Conservation (phyloP, 2,797 vertebrate species). For the Trachops cirrhosus region DNA sequence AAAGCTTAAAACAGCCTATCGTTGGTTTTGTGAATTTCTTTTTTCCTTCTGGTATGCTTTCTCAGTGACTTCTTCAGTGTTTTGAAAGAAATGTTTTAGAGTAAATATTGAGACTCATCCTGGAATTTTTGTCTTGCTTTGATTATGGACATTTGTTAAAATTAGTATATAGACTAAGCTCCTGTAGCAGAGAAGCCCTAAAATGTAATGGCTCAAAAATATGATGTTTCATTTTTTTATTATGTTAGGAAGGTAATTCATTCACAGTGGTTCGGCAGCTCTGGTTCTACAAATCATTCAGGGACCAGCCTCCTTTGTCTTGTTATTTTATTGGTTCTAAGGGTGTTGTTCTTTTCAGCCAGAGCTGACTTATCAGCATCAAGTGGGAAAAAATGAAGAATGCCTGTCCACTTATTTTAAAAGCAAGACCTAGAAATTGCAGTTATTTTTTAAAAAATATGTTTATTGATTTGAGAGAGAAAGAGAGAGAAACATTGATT, state of each 20-base stretch:
- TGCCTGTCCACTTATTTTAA: not conserved
- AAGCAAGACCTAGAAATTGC: not conserved
- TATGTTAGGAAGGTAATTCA: not conserved
- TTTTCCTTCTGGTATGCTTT: not conserved
- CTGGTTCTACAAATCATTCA: not conserved
- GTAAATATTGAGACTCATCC: not conserved
- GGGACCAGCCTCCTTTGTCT: not conserved
- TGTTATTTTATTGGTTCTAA: not conserved
- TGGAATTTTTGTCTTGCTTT: slow-evolving; percentile 4
- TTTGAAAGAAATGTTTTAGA: slow-evolving; percentile 27
- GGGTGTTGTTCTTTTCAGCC: not conserved
- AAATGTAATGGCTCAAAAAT: not conserved
- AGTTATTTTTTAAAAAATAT: not conserved
- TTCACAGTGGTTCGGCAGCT: not conserved
- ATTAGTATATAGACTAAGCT: not conserved
- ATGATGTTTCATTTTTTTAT: not conserved
- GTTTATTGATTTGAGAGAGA: not conserved
- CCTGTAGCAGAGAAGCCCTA: not conserved
- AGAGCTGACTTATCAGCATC: not conserved
- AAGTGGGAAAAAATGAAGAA: not conserved
- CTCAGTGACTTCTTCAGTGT: not conserved
- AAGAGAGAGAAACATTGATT: not conserved
- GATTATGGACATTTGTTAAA: slow-evolving; percentile 25
- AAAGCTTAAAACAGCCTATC: not conserved
- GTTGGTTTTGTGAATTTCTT: not conserved